Evolutionary conservation across 53 echinoderm and acorn worm species (phyloP).

Genomic region (Echinometra lucunter): DNA sequence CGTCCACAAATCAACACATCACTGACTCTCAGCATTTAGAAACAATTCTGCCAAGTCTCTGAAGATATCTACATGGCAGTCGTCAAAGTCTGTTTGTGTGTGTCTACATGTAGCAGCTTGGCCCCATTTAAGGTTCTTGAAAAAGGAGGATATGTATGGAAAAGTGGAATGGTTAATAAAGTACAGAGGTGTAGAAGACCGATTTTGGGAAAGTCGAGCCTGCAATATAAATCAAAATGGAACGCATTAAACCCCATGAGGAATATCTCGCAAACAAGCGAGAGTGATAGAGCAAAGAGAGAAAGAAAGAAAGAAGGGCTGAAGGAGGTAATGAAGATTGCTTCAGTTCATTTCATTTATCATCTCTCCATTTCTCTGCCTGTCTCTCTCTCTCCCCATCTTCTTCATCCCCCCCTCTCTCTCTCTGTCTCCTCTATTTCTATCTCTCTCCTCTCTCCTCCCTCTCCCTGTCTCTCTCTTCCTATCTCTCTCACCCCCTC

Average conservation of each 20-base stretch:
- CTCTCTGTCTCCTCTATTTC: neutral
- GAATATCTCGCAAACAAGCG: constrained; percentile 28
- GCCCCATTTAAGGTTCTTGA: neutral
- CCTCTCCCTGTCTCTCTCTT: neutral
- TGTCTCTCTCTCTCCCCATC: neutral
- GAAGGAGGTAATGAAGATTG: neutral
- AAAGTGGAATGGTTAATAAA: constrained; percentile 19
- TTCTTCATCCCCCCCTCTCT: neutral
- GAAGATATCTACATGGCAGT: neutral
- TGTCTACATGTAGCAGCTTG: neutral
- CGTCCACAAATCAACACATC: too few relatives aligned
- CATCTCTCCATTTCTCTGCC: neutral
- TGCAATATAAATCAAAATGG: constrained; percentile 58
- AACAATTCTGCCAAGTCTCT: neutral
- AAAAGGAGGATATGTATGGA: neutral
- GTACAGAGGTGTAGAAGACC: neutral
- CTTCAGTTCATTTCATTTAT: neutral
- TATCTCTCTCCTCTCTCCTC: neutral
- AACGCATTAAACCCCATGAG: constrained; percentile 41
- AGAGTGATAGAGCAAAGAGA: neutral
- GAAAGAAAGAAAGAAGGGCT: neutral
- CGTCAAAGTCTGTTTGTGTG: neutral
- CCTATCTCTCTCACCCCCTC: neutral
- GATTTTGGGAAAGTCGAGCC: constrained; percentile 28
- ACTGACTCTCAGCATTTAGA: too few relatives aligned